A percentile compares a stretch with the other conserved stretches of the same genome.
Conservation (phyloP, 2,113 vertebrate genomes). For the Rissa tridactyla region DNA sequence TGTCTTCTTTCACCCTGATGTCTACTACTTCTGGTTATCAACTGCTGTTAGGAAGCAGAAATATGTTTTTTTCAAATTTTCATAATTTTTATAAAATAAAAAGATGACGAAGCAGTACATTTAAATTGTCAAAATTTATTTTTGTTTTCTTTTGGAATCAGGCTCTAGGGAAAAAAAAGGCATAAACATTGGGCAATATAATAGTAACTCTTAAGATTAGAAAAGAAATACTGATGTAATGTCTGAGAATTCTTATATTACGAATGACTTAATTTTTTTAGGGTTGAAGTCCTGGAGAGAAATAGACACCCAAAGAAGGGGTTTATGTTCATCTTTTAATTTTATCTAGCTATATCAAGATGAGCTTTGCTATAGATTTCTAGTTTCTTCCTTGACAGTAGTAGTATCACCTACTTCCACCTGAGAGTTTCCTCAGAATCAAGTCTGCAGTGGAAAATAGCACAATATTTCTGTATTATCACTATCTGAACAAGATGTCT, state of each 20-base stretch:
- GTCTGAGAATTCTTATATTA: background rate
- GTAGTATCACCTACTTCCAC: background rate
- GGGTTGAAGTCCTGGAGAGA: background rate
- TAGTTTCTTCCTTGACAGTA: background rate
- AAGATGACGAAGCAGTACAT: background rate
- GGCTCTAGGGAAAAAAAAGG: background rate
- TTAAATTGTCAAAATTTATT: background rate
- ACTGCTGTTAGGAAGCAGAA: background rate
- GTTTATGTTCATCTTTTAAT: background rate
- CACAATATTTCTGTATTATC: background rate
- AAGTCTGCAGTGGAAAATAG: background rate
- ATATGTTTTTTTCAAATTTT: background rate
- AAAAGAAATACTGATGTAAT: background rate
- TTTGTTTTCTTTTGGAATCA: background rate
- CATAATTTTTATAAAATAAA: background rate
- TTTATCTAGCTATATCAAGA: conserved; percentile 14
- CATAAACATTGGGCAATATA: background rate
- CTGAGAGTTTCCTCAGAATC: background rate
- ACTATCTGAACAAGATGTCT: conserved; percentile 23
- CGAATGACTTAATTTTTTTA: background rate
- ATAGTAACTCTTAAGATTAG: background rate
- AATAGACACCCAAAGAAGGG: background rate
- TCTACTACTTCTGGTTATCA: background rate
- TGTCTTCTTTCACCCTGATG: background rate
- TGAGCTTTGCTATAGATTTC: background rate